Base-by-base conservation (phyloP, 1,140 invertebrate species). In the Heliconius eleuchia region DNA sequence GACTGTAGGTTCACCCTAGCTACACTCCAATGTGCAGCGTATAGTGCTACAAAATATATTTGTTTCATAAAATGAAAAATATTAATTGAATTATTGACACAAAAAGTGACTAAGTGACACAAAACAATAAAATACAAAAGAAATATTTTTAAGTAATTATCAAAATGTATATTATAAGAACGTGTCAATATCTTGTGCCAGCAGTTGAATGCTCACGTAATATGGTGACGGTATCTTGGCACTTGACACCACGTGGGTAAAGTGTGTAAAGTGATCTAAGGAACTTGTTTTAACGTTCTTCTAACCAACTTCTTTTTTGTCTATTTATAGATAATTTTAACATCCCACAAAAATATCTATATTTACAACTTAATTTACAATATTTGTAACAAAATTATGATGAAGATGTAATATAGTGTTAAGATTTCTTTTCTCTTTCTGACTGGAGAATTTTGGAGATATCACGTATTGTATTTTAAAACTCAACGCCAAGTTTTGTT, bases 171-270 rank as follows among this genome's bases (percentile, higher is more conserved):
- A 27, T 6, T 23, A 1, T 30, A 13, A 13, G 3, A 66, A 30
- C 60, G 27, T 66, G 60, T 66, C 27, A 66, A 66, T 27, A 39
- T 76, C 39, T 50, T 75, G 39, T 39, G 23, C 23, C 27, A 37
- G 8, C 34, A 76, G 60, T 70, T 13, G 46, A 23, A 37, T 34
- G 52, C 46, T 78, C 76, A 81, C 80, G 80, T 81, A 78, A 77
- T n/a, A 71, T 76, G 50, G 37, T 74, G 80, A 81, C 73, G 50
- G 77, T 78, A 75, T 74, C 37, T 81, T 60, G 73, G 76, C 73
- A 78, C 80, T 81, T 81, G 73, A 78, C 27, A 30, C 76, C 80
- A 81, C 76, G 76, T 78, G 79, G 79, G 27, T 66, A 66, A 66
- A 66, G 13, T 30, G 60, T 6, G 60, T 66, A 66, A 30, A 66